Conservation (phyloP, 2,888 invertebrate species). For the Portevinia maculata region DNA sequence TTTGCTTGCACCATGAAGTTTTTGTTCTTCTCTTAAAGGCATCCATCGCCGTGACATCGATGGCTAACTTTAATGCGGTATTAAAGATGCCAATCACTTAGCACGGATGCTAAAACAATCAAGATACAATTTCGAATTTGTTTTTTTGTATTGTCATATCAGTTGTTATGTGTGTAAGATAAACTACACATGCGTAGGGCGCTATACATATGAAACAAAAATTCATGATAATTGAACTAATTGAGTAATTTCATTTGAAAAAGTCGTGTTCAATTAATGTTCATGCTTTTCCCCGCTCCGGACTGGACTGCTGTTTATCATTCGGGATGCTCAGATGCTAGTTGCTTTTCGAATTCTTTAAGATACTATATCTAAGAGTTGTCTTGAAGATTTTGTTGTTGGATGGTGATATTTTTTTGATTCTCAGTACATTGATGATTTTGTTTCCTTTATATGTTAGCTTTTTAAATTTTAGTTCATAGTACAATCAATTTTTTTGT, state of each 20-base stretch:
- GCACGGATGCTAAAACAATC: slow-evolving; percentile 53
- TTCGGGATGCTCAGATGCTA: background rate
- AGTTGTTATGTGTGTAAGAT: slow-evolving; percentile 60
- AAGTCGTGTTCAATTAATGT: slow-evolving; percentile 77
- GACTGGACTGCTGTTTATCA: background rate
- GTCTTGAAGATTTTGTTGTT: slow-evolving; percentile 8
- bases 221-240: slow-evolving; percentile 77
- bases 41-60: background rate
- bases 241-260: slow-evolving; percentile 77
- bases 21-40: slow-evolving; percentile 3
- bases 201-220: slow-evolving; percentile 56
- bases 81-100: slow-evolving; percentile 42
- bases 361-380: background rate
- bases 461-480: slow-evolving; percentile 47
- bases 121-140: slow-evolving; percentile 33
- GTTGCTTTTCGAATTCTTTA: slow-evolving; percentile 24
- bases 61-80: slow-evolving; percentile 6
- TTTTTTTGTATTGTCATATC: slow-evolving; percentile 47
- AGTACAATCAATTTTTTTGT: slow-evolving; percentile 46
- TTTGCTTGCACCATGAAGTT: background rate
- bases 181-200: slow-evolving; percentile 68
- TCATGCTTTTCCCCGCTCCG: slow-evolving; percentile 49
- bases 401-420: slow-evolving; percentile 4
- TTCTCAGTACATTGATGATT: slow-evolving; percentile 26
- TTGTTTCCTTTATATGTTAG: slow-evolving; percentile 25